These are phyloP conservation scores for Meteorus cinctellus DNA, from an alignment of 2,888 invertebrate genomes.

Conservation along the genomic window DNA sequence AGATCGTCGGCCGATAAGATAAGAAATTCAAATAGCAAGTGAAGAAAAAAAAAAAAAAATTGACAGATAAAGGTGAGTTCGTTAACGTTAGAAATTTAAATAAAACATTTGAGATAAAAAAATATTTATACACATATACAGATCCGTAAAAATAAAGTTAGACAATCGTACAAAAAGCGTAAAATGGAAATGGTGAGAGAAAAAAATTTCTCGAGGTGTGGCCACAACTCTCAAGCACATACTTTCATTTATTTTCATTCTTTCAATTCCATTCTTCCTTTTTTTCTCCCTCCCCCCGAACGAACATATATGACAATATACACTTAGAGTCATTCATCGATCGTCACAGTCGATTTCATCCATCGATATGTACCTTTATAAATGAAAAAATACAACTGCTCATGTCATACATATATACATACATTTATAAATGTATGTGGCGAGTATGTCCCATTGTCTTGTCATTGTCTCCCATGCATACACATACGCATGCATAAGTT, in stretches of 20 bases:
- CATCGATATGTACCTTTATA: constrained; percentile 22
- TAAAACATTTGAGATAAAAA: not conserved
- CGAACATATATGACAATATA: not conserved
- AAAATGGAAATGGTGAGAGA: constrained; percentile 14
- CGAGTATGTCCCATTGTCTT: constrained; percentile 5
- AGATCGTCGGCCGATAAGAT: constrained; percentile 33
- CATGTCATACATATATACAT: constrained; percentile 9
- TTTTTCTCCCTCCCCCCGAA: not conserved
- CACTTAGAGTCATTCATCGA: constrained; percentile 30
- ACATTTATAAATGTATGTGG: not conserved
- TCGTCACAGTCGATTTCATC: constrained; percentile 38
- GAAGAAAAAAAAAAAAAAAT: not conserved
- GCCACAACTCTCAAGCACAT: constrained; percentile 8
- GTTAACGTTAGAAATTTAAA: constrained; percentile 8
- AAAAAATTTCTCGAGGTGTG: constrained; percentile 31
- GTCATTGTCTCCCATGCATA: not conserved
- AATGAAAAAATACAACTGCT: constrained; percentile 14
- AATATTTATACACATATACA: not conserved
- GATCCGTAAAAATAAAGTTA: not conserved
- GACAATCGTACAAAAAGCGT: not conserved
- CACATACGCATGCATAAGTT: not conserved
- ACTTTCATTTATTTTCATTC: not conserved
- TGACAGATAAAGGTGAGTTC: not conserved
- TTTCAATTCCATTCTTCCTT: not conserved
- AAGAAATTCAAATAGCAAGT: constrained; percentile 14